A percentile compares a stretch with the other conserved stretches of the same genome.
These are phyloP conservation scores for Blera fallax DNA, from an alignment of 2,888 invertebrate genomes.

Conservation along the genomic window DNA sequence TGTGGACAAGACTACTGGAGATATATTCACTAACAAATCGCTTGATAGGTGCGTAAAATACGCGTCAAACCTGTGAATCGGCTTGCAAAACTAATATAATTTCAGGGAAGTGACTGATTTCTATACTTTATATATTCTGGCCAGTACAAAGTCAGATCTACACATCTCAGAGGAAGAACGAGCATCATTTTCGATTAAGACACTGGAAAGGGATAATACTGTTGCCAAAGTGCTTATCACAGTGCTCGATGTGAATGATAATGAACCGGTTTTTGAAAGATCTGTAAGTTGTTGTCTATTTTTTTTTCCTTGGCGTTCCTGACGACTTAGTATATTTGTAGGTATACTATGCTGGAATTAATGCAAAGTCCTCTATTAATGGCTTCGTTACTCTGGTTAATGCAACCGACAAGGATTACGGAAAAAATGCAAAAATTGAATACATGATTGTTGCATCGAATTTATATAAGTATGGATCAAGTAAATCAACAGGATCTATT, in stretches of 20 bases:
- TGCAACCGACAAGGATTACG: slow-evolving; percentile 92
- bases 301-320: neutral
- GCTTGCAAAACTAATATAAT: neutral
- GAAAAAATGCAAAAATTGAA: slow-evolving; percentile 90
- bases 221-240: slow-evolving; percentile 88
- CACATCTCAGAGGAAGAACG: slow-evolving; percentile 84
- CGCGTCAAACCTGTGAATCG: neutral
- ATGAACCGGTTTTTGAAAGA: slow-evolving; percentile 88
- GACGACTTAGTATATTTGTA: slow-evolving; percentile 34
- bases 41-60: slow-evolving; percentile 85
- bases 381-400: slow-evolving; percentile 88
- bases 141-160: slow-evolving; percentile 91
- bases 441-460: slow-evolving; percentile 92
- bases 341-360: slow-evolving; percentile 85
- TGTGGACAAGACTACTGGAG: slow-evolving; percentile 91
- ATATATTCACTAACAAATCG: slow-evolving; percentile 89
- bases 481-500: slow-evolving; percentile 90
- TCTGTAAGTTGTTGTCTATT: slow-evolving; percentile 73
- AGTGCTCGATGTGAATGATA: slow-evolving; percentile 92
- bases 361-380: slow-evolving; percentile 89
- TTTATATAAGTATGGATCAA: slow-evolving; percentile 90
- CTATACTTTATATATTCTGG: slow-evolving; percentile 90
- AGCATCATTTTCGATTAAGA: slow-evolving; percentile 81
- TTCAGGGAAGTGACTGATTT: slow-evolving; percentile 87
- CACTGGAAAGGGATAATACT: slow-evolving; percentile 85